Base-by-base conservation (phyloP, 2,797 vertebrate species). In the Pseudopleuronectes americanus region DNA sequence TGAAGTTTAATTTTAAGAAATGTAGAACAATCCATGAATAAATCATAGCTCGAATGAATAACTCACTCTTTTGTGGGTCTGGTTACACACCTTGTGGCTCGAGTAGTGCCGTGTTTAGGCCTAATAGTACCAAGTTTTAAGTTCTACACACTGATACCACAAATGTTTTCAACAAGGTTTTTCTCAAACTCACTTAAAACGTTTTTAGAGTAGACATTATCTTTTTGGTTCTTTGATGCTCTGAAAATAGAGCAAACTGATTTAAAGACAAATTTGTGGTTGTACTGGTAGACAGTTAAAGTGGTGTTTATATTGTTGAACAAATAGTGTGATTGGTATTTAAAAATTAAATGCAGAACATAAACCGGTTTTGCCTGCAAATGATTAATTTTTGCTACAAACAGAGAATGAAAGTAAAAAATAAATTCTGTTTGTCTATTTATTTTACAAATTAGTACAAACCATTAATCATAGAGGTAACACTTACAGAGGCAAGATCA, bases 131-230 rank as follows among this genome's bases (percentile, higher is more conserved):
- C 5, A 7, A 10, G n/a, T 66, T 47, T 26, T 53, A 57, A 38
- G 22, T 77, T 69, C 54, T 24, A 54, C 12, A 47, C 28, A 9
- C 26, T 45, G 45, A 66, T 57, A 48, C 62, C 43, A 57, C 55
- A 51, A 21, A 38, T 22, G 23, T 24, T 21, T 17, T 28, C 22
- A 3, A 47, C 41, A 12, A 17, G 21, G 43, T 21, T 70, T 53
- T 57, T 53, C 23, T 67, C 12, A 56, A 57, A 52, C 53, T 38
- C 22, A 45, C 38, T 22, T 43, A 3, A 21, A 52, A 4, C 16
- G 2, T 12, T 13, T 12, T 0, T 13, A 38, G 36, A 12, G 36
- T 13, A 38, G 36, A 38, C 36, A 13, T 13, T 13, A 13, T 13
- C 36, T 8, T 54, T 68, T n/a, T 3, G 0, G 3, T 17, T 41